A percentile compares a stretch with the other conserved stretches of the same genome.
Evolutionary conservation across 30 jellyfish, hydroid and myxozoan species (phyloP).

Genomic region (Aurelia aurita): DNA sequence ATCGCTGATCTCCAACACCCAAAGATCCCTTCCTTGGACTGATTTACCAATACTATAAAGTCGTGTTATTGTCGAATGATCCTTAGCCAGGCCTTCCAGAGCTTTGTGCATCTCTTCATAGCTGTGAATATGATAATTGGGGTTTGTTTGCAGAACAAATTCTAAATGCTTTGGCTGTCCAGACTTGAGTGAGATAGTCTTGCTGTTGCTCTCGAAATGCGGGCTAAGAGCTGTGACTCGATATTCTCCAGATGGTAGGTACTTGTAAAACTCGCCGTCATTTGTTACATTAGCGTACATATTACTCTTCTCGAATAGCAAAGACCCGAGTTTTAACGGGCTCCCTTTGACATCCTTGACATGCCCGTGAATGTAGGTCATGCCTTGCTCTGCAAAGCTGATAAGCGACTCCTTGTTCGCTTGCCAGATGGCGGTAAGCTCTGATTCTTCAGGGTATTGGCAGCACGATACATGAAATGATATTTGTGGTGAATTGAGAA

Average conservation of each 20-base stretch:
- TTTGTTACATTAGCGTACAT: conserved; percentile 74
- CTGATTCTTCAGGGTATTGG: conserved; percentile 80
- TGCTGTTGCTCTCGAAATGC: conserved; percentile 58
- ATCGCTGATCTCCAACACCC: conserved; percentile 89
- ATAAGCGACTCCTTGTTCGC: conserved; percentile 78
- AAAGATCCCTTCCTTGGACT: conserved; percentile 86
- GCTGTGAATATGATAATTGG: conserved; percentile 53
- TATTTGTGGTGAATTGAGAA: conserved; percentile 72
- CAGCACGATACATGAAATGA: conserved; percentile 88
- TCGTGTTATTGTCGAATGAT: conserved; percentile 76
- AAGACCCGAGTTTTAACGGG: conserved; percentile 65
- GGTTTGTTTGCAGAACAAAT: conserved; percentile 66
- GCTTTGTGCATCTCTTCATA: conserved; percentile 59
- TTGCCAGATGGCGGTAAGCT: conserved; percentile 81
- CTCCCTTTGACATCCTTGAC: conserved; percentile 52
- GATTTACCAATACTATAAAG: conserved; percentile 91
- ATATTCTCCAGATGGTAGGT: conserved; percentile 86
- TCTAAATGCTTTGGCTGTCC: conserved; percentile 59
- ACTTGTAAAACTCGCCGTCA: conserved; percentile 82
- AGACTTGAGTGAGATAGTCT: conserved; percentile 12
- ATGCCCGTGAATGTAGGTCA: conserved; percentile 79
- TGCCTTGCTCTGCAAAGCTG: conserved; percentile 81
- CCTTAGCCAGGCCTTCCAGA: conserved; percentile 61
- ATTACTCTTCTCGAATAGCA: conserved; percentile 48
- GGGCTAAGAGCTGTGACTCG: conserved; percentile 77